Conservation (phyloP, 2,888 invertebrate species). For the Bombylius major region DNA sequence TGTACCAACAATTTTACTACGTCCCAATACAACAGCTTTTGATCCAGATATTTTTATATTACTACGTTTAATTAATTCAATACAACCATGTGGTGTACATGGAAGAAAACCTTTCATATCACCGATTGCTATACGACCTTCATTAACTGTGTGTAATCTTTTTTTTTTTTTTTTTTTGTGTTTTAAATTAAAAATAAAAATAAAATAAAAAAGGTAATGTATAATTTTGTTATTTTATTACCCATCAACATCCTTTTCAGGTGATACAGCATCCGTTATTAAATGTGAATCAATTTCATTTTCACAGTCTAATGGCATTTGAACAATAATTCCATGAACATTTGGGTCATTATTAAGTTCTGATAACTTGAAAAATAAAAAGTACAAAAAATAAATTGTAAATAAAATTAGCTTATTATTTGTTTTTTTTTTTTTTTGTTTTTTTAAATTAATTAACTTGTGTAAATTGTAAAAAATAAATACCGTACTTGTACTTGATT, state of each 20-base stretch:
- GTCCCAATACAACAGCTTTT: constrained; percentile 83
- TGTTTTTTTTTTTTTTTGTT: too few species aligned
- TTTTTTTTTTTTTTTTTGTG: not conserved
- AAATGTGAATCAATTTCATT: constrained; percentile 73
- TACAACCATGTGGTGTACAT: constrained; percentile 92
- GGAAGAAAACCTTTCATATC: constrained; percentile 84
- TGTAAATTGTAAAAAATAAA: too few species aligned
- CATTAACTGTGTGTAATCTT: constrained; percentile 82
- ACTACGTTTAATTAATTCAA: constrained; percentile 77
- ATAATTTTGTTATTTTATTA: constrained; percentile 30
- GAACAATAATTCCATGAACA: constrained; percentile 92
- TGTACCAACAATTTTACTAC: constrained; percentile 96
- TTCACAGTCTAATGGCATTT: constrained; percentile 84
- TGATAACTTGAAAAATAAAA: constrained; percentile 20
- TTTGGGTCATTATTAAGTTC: constrained; percentile 66
- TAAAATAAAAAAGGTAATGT: not conserved
- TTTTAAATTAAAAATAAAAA: constrained; percentile 3
- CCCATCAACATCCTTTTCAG: constrained; percentile 94
- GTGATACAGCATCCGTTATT: constrained; percentile 75
- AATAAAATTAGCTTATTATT: too few species aligned
- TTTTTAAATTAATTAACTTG: not conserved
- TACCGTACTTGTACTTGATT: too few species aligned
- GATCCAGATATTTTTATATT: constrained; percentile 69
- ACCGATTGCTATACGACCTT: constrained; percentile 82
- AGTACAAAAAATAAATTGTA: not conserved